Evolutionary conservation across 2,113 vertebrate genomes (phyloP).

Genomic region (Procapra przewalskii): DNA sequence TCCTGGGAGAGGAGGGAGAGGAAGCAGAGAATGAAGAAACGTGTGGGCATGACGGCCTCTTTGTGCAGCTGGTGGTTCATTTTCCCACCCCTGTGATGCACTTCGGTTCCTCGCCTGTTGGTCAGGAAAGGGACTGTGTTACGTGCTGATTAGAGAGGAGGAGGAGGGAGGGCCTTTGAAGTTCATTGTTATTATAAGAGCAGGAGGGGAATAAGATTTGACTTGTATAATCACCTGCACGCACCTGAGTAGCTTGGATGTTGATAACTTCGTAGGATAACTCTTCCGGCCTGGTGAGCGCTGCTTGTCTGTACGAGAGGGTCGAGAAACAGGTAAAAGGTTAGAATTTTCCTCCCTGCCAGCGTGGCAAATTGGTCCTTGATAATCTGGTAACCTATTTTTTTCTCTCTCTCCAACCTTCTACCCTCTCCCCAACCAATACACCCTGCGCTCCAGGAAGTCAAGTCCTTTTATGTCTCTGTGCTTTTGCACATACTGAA

Average conservation of each 20-base stretch:
- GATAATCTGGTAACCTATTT: neutral
- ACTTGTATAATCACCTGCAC: neutral
- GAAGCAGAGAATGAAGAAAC: neutral
- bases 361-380: neutral
- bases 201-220: neutral
- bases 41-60: accelerated
- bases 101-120: neutral
- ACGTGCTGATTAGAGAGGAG: neutral
- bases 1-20: conserved; percentile 80
- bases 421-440: neutral
- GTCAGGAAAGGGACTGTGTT: neutral
- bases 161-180: neutral
- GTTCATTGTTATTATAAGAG: neutral
- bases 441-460: neutral
- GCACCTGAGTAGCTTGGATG: conserved; percentile 94
- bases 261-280: conserved; percentile 90
- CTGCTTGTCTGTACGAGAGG: conserved; percentile 85
- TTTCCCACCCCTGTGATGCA: neutral
- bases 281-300: conserved; percentile 89
- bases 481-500: neutral
- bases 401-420: neutral
- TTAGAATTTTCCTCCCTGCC: neutral
- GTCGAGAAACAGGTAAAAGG: neutral
- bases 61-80: neutral
- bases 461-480: neutral